Evolutionary conservation across 2,113 vertebrate species (phyloP).

Genomic region (Gopherus evgoodei): DNA sequence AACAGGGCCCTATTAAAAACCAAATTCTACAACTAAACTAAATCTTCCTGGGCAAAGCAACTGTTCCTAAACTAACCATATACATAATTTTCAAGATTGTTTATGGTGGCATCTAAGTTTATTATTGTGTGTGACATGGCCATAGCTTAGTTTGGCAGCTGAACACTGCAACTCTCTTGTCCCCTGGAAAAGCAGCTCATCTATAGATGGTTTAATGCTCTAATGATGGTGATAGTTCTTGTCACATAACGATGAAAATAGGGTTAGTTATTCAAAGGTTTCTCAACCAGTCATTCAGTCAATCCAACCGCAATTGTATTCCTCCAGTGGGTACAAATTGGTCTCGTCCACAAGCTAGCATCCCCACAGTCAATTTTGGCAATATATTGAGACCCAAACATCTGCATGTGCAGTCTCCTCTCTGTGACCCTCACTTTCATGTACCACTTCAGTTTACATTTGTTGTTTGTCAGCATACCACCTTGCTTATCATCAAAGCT

Average conservation of each 20-base stretch:
- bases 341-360: neutral
- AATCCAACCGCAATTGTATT: neutral
- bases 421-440: neutral
- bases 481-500: neutral
- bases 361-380: neutral
- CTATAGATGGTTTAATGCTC: neutral
- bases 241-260: neutral
- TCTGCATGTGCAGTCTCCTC: fast-evolving
- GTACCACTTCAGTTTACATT: neutral
- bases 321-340: neutral
- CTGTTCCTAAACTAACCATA: conserved; percentile 35
- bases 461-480: neutral
- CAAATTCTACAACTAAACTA: conserved; percentile 66
- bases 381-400: neutral
- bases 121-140: neutral
- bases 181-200: neutral
- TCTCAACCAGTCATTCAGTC: neutral
- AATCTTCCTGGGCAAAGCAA: conserved; percentile 65
- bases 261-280: neutral
- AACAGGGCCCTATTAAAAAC: conserved; percentile 72
- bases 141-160: neutral
- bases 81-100: neutral
- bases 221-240: neutral
- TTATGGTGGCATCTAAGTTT: neutral
- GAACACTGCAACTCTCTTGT: neutral